These are phyloP conservation scores for Hepsetus odoe DNA, from an alignment of 2,113 vertebrate genomes.

Conservation along the genomic window DNA sequence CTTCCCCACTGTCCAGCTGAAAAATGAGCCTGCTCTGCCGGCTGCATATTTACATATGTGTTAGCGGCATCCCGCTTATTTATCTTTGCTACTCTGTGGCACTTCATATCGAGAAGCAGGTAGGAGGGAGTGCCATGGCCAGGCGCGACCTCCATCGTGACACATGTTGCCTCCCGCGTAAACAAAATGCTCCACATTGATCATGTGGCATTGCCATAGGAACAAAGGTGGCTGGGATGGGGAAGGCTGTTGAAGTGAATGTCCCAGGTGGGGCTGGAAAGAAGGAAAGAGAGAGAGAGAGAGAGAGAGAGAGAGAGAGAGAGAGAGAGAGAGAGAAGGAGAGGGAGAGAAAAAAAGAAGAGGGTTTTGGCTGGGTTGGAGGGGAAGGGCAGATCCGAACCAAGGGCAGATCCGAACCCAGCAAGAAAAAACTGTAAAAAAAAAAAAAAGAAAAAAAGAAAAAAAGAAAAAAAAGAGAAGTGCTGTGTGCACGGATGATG, in stretches of 20 bases:
- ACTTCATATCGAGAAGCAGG: slow-evolving; percentile 61
- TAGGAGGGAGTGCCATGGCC: slow-evolving; percentile 49
- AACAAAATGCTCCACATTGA: slow-evolving; percentile 66
- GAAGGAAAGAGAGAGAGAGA: background rate
- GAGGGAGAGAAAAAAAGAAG: slow-evolving; percentile 1
- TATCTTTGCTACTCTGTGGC: slow-evolving; percentile 57
- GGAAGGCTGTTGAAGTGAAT: slow-evolving; percentile 58
- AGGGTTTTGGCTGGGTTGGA: slow-evolving; percentile 40
- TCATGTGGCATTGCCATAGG: slow-evolving; percentile 58
- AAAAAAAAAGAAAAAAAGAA: slow-evolving; percentile 46
- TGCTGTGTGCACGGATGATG: slow-evolving; percentile 61
- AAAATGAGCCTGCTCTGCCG: slow-evolving; percentile 58
- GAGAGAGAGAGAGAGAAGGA: background rate
- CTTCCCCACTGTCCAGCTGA: slow-evolving; percentile 67
- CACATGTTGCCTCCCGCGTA: slow-evolving; percentile 62
- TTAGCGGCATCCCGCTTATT: slow-evolving; percentile 43
- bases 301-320: slow-evolving; percentile 12
- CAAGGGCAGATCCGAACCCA: slow-evolving; percentile 48
- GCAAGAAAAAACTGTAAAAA: no score
- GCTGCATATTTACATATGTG: slow-evolving; percentile 52
- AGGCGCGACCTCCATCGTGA: slow-evolving; percentile 41
- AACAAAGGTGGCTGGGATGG: slow-evolving; percentile 46
- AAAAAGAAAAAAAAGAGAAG: slow-evolving; percentile 52
- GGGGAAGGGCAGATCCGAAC: slow-evolving; percentile 47
- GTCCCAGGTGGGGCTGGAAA: slow-evolving; percentile 59